Evolutionary conservation across 2,888 invertebrate species (phyloP), one percentile per base, ranked within the genome.

Genomic region (Abrostola tripartita): DNA sequence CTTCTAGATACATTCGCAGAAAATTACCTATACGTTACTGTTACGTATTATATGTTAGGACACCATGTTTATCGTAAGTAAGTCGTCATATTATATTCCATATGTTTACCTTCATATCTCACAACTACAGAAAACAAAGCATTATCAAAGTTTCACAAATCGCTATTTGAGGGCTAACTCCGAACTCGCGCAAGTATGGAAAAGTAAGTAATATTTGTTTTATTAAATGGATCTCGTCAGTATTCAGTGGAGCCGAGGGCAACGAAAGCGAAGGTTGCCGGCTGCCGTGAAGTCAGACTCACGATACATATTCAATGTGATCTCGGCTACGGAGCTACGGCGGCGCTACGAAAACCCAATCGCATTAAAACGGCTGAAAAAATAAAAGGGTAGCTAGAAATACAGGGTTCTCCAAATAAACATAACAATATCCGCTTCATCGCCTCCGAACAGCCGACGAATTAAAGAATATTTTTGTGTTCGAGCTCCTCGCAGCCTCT

Each of bases 381-480:
- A 87, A 85, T 86, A 85, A 88, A 89, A 87, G 86, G 84, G 84
- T 86, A 87, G 85, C 79, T 84, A 83, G 81, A 85, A 85, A 88
- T 85, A 90, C 85, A 90, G 90, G 88, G 88, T 84, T 87, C 81
- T 76, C 79, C 79, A 85, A 88, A 91, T 91, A 93, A 92, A 91
- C 89, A 91, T 92, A 92, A 92, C 91, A 89, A 88, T 93, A 90
- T 91, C 89, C 86, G 89, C 84, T 89, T 90, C 90, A 93, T 92
- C 91, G 90, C 90, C 85, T 88, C 82, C 76, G 84, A 90, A 84
- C 85, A 79, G 82, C 82, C 87, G 90, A 93, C 90, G 92, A 93
- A 94, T 94, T 93, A 92, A 92, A 90, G 89, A 90, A 86, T 88
- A 91, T 94, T 93, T 93, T 94, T 93, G 90, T 89, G 79, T 81